Base-by-base conservation (phyloP, 2,888 invertebrate species). In the Microctonus aethiopoides region DNA sequence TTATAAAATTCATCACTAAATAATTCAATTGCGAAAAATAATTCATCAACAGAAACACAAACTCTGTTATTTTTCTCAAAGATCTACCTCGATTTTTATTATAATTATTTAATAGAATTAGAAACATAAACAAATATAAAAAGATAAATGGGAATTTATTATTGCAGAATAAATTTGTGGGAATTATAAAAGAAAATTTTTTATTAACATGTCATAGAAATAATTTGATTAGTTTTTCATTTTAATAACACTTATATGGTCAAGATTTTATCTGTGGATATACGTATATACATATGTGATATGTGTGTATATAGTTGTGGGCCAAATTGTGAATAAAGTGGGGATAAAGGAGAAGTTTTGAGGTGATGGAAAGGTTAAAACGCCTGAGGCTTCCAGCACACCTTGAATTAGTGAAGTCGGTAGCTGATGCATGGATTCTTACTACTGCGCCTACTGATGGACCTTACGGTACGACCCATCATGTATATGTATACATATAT, bases 331-430 rank as follows among this genome's bases (percentile, higher is more conserved):
- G 52, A 13, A 51, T 22, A 52, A 32, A 52, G 54, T 52, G 52
- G 36, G 52, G 34, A 34, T 54, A 32, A 16, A 36, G 10, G 46
- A 46, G 16, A n/a, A n/a, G 16, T 62, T 36, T 64, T 64, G 34
- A 22, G 54, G 26, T 62, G 62, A 39, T 39, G 59, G 51, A 26
- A 54, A 56, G 26, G 39, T 41, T 46, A 59, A 59, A 59, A 29
- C 59, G 66, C 66, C 66, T 46, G 59, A 51, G 59, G 66, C 41
- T 34, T 39, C 52, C 62, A 46, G 24, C 51, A 64, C 54, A 36
- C 64, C 65, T 65, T 67, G 66, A 67, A 67, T 67, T 67, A 67
- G 66, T 67, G 29, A 67, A 67, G 46, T 67, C 66, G 66, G 66
- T 67, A 67, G 66, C 66, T 46, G 41, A 46, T 56, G 64, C 46